Base-by-base conservation (phyloP, 1,140 invertebrate genomes). In the Archivesica marissinica region DNA sequence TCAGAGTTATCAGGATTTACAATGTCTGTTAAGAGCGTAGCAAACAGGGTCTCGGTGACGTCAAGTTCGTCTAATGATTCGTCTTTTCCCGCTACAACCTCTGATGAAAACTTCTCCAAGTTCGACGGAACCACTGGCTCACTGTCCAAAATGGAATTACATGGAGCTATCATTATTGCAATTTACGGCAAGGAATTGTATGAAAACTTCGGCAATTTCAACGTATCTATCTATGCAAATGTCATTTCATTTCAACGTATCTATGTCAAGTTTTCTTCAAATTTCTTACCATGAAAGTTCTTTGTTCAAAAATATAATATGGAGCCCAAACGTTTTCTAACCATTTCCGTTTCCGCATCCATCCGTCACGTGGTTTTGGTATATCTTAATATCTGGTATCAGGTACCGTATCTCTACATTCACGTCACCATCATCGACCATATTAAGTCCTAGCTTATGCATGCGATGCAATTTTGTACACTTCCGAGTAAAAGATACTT, bases 91-190 rank as follows among this genome's bases (percentile, higher is more conserved):
- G 39, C 35, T 7, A n/a, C 39, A 9, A 28, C 28, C 20, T 44
- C 6, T 4, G 20, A 20, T 47, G 17, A 20, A 20, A 38, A 17
- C 38, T 38, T 47, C 25, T 6, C 39, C 15, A 33, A 33, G 17
- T 13, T 11, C 56, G 56, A 17, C 33, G 50, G 20, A 30, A 20
- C 39, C n/a, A 33, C 39, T 44, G 68, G 39, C 13, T 72, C 68
- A 66, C 77, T 79, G 77, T 79, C 56, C 56, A 79, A 66, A 79
- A 68, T 66, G 20, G 77, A 66, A 78, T 38, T 30, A 79, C 35
- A 79, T 33, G 68, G 41, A 3, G 38, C 28, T 64, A 64, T 4
- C 59, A 64, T 64, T 64, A 20, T 64, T 30, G 0, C 13, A 64
- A 11, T 64, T 35, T 28, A 64, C 2, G 1, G n/a, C 1, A 20